Evolutionary conservation across 2,113 vertebrate species (phyloP).

Genomic region (Rhombomys opimus): DNA sequence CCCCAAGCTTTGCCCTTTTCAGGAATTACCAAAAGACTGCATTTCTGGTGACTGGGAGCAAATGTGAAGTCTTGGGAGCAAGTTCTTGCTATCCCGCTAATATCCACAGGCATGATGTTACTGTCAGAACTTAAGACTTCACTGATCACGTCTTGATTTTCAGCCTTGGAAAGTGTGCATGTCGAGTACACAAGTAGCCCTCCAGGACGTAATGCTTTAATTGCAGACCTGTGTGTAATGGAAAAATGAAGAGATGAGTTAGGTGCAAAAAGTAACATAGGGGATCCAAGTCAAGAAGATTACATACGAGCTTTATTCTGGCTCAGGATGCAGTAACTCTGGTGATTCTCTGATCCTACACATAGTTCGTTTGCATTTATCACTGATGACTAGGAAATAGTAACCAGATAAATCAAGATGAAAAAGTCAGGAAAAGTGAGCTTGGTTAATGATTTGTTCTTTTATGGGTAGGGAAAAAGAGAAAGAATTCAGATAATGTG

Average conservation of each 20-base stretch:
- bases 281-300: neutral
- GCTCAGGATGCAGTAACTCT: neutral
- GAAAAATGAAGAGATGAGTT: constrained; percentile 27
- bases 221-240: constrained; percentile 90
- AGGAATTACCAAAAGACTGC: constrained; percentile 93
- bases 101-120: constrained; percentile 88
- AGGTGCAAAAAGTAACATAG: neutral
- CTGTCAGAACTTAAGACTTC: constrained; percentile 88
- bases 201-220: constrained; percentile 92
- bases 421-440: neutral
- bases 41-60: constrained; percentile 80
- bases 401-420: neutral
- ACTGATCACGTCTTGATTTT: constrained; percentile 92
- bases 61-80: constrained; percentile 91
- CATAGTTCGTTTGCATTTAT: neutral
- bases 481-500: neutral
- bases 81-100: constrained; percentile 86
- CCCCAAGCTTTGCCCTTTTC: constrained; percentile 92
- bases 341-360: neutral
- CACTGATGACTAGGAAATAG: neutral
- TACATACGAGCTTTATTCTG: neutral
- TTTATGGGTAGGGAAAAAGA: neutral
- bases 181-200: constrained; percentile 96
- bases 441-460: neutral
- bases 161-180: constrained; percentile 94